Base-by-base conservation (phyloP, 2,797 vertebrate species). In the Borostomias antarcticus region DNA sequence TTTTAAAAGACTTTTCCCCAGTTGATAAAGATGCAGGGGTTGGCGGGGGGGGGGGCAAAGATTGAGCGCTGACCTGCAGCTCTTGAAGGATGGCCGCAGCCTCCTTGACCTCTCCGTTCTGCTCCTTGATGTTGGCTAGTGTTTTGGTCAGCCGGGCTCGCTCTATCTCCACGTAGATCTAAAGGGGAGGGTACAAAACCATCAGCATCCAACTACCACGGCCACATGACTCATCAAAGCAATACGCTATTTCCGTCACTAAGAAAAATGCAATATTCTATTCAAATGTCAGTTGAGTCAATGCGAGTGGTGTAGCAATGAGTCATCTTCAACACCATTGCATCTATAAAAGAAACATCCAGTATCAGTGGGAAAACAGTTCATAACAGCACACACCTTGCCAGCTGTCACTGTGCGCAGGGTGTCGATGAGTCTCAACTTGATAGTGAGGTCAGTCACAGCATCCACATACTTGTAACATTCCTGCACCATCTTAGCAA, bases 81-180 rank as follows among this genome's bases (percentile, higher is more conserved):
- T 99, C 97, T 26, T 98, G 97, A 70, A 99, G 91, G 85, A 99
- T 98, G 23, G 95, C 82, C 32, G 97, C 95, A 13, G 98, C 98
- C 76, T 99, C 98, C 80, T 95, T 98, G 69, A 98, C 94, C 0
- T 99, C 97, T 15, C 96, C 96, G 0, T 79, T 95, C 87, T 97
- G 90, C 19, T 99, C 98, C 85, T 99, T 98, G 82, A 99, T 98
- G 37, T 83, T 88, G 13, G 96, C 97, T 65, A 99, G 87, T 0
- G 94, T 99, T 82, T 97, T 98, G 3, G 97, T 98, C 70, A 99
- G 90, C 50, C 97, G 93, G 35, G 98, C 98, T 2, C 97, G 95
- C 75, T 99, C 98, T 2, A 99, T 99, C 89, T 99, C 98, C 62
- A 99, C 98, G 28, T 99, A 99, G 62, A 99, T 99, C 98, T 99